A percentile compares a stretch with the other conserved stretches of the same genome.
These are phyloP conservation scores for Galaxias olidus DNA, from an alignment of 2,797 vertebrate genomes.

Conservation along the genomic window DNA sequence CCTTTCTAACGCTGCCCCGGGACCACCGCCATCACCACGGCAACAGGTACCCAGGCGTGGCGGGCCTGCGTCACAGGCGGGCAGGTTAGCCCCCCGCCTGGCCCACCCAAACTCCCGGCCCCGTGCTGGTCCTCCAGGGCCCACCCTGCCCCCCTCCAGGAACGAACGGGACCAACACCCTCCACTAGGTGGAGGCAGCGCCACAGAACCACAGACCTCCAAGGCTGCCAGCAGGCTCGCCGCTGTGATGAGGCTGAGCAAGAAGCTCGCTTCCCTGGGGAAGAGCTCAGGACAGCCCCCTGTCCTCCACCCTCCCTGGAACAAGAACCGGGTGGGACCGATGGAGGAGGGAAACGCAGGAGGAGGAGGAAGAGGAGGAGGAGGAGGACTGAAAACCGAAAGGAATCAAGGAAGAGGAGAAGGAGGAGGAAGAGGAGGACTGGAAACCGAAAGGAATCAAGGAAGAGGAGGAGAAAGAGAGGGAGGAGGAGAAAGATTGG, in stretches of 20 bases:
- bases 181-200: not conserved
- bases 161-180: not conserved
- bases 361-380: not conserved
- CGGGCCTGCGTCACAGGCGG: slow-evolving; percentile 55
- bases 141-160: slow-evolving; percentile 40
- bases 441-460: no score
- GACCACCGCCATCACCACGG: slow-evolving; percentile 66
- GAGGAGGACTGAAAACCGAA: no score
- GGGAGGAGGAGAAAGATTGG: not conserved
- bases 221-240: slow-evolving; percentile 66
- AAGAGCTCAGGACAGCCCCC: slow-evolving; percentile 51
- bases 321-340: slow-evolving; percentile 84
- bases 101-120: slow-evolving; percentile 46
- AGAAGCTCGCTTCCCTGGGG: slow-evolving; percentile 54
- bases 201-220: slow-evolving; percentile 41
- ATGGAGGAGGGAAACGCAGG: slow-evolving; percentile 40
- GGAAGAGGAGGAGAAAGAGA: not conserved
- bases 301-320: slow-evolving; percentile 79
- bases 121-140: slow-evolving; percentile 32
- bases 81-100: slow-evolving; percentile 52
- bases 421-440: slow-evolving; percentile 11
- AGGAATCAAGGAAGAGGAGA: not conserved
- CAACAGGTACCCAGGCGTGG: slow-evolving; percentile 68
- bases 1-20: slow-evolving; percentile 21
- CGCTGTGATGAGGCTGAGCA: slow-evolving; percentile 68